These are phyloP conservation scores for Rhabdophis nuchalis DNA, from an alignment of 2,797 vertebrate genomes.

Conservation along the genomic window DNA sequence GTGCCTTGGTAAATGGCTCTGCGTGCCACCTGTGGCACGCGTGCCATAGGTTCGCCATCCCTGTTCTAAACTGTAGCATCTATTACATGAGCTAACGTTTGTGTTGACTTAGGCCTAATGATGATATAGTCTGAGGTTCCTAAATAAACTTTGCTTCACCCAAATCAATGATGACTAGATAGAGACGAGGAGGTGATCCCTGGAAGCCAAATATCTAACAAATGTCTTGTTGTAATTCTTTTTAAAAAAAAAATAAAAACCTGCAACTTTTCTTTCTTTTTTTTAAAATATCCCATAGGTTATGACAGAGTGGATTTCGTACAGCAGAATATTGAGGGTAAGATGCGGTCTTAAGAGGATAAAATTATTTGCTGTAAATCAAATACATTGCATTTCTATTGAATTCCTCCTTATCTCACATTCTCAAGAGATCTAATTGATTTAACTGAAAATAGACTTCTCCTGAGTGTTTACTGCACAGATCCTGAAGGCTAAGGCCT, in stretches of 20 bases:
- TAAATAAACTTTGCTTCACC: not conserved
- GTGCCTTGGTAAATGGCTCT: too few relatives aligned
- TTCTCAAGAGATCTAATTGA: not conserved
- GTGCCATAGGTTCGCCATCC: too few relatives aligned
- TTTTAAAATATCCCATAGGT: not conserved
- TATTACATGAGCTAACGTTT: not conserved
- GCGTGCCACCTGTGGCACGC: too few relatives aligned
- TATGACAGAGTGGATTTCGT: not conserved
- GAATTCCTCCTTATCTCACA: not conserved
- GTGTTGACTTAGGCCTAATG: not conserved
- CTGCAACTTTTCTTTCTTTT: not conserved
- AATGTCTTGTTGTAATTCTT: not conserved
- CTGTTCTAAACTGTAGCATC: not conserved
- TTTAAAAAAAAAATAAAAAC: not conserved
- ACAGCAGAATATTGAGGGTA: not conserved
- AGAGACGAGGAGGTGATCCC: not conserved
- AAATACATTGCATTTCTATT: not conserved
- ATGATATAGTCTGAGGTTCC: not conserved
- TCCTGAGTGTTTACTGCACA: not conserved
- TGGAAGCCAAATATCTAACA: not conserved
- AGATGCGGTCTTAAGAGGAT: not conserved
- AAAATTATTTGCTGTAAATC: not conserved
- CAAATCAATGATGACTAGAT: not conserved
- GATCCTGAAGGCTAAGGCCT: not conserved
- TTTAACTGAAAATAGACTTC: not conserved